These are phyloP conservation scores for Stramonita haemastoma DNA, from an alignment of 2,888 invertebrate species.

Conservation along the genomic window DNA sequence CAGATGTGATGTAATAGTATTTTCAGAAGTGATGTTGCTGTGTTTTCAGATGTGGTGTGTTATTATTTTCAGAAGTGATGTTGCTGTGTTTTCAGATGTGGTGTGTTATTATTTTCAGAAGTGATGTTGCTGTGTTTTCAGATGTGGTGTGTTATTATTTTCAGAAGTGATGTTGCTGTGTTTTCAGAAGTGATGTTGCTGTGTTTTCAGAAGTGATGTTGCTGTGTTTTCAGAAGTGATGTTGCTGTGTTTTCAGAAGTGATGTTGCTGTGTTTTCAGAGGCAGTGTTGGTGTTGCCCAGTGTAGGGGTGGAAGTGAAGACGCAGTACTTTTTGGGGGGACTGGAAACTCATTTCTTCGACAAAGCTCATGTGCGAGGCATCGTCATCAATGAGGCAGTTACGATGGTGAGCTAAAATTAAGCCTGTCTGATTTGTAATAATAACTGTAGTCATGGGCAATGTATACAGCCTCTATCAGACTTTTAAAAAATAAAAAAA, in stretches of 20 bases:
- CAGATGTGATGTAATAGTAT: too few relatives aligned
- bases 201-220: background rate
- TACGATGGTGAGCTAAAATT: conserved; percentile 45
- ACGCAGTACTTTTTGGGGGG: conserved; percentile 45
- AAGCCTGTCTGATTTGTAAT: too few relatives aligned
- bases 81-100: background rate
- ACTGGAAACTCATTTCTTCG: conserved; percentile 45
- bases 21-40: background rate
- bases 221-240: background rate
- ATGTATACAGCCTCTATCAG: too few relatives aligned
- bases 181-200: background rate
- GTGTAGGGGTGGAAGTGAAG: conserved; percentile 49
- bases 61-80: background rate
- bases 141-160: background rate
- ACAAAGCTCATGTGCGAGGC: conserved; percentile 45
- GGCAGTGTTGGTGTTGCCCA: conserved; percentile 46
- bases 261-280: conserved; percentile 38
- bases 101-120: background rate
- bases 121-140: background rate
- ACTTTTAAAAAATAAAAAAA: too few relatives aligned
- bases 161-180: background rate
- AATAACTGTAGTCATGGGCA: too few relatives aligned
- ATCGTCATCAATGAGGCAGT: conserved; percentile 51
- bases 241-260: background rate
- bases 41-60: background rate